A percentile compares a stretch with the other conserved stretches of the same genome.
phyloP scores from a whole-genome alignment of 1,140 invertebrate genomes.

The Artemia franciscana region DNA sequence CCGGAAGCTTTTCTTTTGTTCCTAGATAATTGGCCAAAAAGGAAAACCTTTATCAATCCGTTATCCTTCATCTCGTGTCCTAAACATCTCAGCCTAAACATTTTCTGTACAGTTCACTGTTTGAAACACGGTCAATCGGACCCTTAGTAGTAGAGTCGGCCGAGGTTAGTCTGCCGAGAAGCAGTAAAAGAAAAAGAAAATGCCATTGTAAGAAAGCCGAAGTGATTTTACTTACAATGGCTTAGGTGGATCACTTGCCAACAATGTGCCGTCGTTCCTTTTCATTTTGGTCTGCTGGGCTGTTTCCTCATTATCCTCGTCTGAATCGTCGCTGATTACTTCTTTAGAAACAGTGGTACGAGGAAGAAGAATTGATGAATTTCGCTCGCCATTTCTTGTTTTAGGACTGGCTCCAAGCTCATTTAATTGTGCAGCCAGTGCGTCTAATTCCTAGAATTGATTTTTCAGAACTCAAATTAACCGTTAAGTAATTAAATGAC shows the following conservation, averaged over 20 bases:
- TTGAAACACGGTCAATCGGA: too few species aligned
- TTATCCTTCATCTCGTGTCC: too few species aligned
- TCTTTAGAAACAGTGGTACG: slow-evolving; percentile 14
- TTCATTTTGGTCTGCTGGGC: slow-evolving; percentile 19
- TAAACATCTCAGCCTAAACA: too few species aligned
- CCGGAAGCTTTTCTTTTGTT: too few species aligned
- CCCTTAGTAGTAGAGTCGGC: too few species aligned
- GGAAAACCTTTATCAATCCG: too few species aligned
- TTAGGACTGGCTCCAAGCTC: slow-evolving; percentile 36
- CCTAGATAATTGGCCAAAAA: too few species aligned
- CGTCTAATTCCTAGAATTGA: slow-evolving; percentile 58
- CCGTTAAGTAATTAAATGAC: not conserved
- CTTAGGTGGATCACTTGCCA: slow-evolving; percentile 85
- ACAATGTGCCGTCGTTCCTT: slow-evolving; percentile 71
- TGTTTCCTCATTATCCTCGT: slow-evolving; percentile 28
- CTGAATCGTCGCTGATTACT: slow-evolving; percentile 22
- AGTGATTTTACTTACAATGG: slow-evolving; percentile 64
- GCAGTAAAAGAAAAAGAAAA: too few species aligned
- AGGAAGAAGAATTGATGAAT: slow-evolving; percentile 20
- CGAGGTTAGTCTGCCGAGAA: too few species aligned
- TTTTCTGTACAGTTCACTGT: too few species aligned
- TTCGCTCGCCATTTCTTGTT: slow-evolving; percentile 15
- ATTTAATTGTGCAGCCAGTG: slow-evolving; percentile 73
- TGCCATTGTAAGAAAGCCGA: too few species aligned
- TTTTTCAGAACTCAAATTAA: slow-evolving; percentile 17